These are phyloP conservation scores for Apoda limacodes DNA, from an alignment of 2,888 invertebrate genomes.

Conservation along the genomic window DNA sequence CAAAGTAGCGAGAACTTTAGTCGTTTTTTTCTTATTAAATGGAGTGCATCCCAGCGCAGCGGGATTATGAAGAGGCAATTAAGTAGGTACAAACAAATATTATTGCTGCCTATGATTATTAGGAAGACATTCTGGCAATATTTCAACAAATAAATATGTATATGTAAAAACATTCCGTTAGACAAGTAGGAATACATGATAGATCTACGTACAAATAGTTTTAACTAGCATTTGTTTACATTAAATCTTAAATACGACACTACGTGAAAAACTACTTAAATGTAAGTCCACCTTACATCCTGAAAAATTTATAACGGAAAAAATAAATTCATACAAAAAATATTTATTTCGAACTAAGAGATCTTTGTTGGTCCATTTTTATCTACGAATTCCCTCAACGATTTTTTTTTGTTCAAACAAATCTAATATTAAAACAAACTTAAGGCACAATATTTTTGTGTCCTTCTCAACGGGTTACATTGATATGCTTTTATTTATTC, in stretches of 20 bases:
- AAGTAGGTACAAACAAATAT: constrained; percentile 35
- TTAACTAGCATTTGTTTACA: constrained; percentile 32
- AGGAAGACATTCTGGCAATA: constrained; percentile 59
- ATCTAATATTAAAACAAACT: constrained; percentile 35
- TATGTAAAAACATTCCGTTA: too few species aligned
- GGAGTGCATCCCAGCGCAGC: constrained; percentile 63
- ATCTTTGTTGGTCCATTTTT: constrained; percentile 56
- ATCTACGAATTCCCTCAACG: constrained; percentile 28
- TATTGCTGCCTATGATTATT: constrained; percentile 52
- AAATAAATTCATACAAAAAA: constrained; percentile 59
- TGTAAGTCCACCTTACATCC: neutral
- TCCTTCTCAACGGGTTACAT: constrained; percentile 36
- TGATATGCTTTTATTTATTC: constrained; percentile 46
- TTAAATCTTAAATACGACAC: constrained; percentile 22
- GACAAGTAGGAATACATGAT: too few species aligned
- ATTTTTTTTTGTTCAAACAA: too few species aligned
- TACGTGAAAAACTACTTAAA: neutral
- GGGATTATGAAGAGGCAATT: constrained; percentile 32
- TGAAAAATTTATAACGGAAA: constrained; percentile 40
- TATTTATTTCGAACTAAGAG: constrained; percentile 51
- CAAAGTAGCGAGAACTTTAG: too few species aligned
- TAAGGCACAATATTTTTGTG: constrained; percentile 63
- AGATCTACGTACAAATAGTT: constrained; percentile 34
- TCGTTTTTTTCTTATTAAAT: too few species aligned
- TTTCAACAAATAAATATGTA: too few species aligned